phyloP scores from a whole-genome alignment of 2,113 vertebrate genomes.

The Epinephelus cyanopodus region DNA sequence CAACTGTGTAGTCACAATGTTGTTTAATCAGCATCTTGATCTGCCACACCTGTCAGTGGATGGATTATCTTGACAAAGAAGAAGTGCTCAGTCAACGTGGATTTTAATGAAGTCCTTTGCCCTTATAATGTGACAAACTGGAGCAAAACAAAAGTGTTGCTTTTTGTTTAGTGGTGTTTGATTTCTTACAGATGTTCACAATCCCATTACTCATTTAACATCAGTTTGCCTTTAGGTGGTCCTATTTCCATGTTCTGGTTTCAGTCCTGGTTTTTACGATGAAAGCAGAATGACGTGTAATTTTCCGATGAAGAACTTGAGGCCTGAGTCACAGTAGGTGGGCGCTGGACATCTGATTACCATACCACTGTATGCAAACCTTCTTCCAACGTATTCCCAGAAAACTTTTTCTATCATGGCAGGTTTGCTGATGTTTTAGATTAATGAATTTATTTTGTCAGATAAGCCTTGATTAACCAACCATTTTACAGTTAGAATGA shows the following conservation, averaged over 20 bases:
- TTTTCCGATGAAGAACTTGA: not conserved
- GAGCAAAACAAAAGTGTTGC: too few species aligned
- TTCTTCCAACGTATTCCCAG: slow-evolving; percentile 22
- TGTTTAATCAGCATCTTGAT: too few species aligned
- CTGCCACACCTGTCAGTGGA: too few species aligned
- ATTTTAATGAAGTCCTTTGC: too few species aligned
- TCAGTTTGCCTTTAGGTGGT: not conserved
- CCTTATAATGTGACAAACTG: too few species aligned
- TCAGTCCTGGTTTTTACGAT: not conserved
- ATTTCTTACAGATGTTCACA: too few species aligned
- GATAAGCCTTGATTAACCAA: not conserved
- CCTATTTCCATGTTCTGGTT: not conserved
- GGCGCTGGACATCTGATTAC: not conserved
- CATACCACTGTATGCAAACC: not conserved
- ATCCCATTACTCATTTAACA: not conserved
- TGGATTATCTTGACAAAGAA: too few species aligned
- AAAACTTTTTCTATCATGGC: slow-evolving; percentile 31
- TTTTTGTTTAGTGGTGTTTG: too few species aligned
- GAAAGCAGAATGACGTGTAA: not conserved
- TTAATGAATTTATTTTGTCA: not conserved
- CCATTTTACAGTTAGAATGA: slow-evolving; percentile 4
- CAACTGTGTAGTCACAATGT: too few species aligned
- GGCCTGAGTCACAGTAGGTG: not conserved
- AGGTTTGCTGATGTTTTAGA: not conserved
- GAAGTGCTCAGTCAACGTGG: too few species aligned